Conservation (phyloP, 23 tunicate genomes). For the Halocynthia roretzi region DNA sequence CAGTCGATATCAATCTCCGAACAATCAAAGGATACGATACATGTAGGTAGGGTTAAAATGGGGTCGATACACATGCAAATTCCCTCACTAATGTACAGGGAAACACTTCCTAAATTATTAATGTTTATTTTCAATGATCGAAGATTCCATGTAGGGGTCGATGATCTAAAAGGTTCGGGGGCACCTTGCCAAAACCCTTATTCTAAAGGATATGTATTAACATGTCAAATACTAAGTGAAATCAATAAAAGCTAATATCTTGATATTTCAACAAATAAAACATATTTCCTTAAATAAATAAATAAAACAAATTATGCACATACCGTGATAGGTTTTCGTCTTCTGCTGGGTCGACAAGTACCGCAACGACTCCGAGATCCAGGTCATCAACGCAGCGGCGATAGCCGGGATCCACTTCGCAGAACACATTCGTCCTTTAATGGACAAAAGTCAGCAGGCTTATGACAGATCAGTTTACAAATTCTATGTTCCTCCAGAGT, state of each 20-base stretch:
- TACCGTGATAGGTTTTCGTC: conserved; percentile 40
- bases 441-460: conserved; percentile 31
- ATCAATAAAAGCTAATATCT: no score
- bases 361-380: conserved; percentile 12
- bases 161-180: no score
- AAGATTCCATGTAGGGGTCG: no score
- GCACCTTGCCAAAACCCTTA: no score
- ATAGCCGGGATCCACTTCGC: conserved; percentile 57
- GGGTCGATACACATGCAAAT: no score
- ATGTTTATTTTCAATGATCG: neutral
- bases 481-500: conserved; percentile 45
- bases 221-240: no score
- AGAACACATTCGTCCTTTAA: conserved; percentile 59
- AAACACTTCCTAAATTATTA: neutral
- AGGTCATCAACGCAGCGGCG: conserved; percentile 45
- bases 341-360: conserved; percentile 27
- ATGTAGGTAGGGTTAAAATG: no score
- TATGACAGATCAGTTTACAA: conserved; percentile 14
- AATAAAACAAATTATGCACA: neutral
- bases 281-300: no score
- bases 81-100: neutral
- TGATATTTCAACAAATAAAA: no score
- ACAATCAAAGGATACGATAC: no score
- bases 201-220: no score
- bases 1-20: no score